A percentile compares a stretch with the other conserved stretches of the same genome.
phyloP scores from a whole-genome alignment of 2,888 invertebrate genomes.

The Conops quadrifasciatus region DNA sequence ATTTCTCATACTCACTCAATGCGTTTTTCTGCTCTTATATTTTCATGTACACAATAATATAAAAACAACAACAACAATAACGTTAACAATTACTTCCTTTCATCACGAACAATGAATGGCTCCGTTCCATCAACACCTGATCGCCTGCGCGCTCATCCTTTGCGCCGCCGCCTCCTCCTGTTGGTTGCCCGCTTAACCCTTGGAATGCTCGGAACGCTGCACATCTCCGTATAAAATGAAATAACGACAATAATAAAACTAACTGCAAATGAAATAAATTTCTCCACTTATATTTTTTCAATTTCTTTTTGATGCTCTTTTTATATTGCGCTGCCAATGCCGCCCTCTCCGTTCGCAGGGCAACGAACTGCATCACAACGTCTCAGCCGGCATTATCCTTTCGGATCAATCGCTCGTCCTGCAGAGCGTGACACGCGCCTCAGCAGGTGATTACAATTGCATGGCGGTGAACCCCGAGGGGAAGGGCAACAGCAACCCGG shows the following conservation, averaged over 20 bases:
- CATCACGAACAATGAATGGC: neutral
- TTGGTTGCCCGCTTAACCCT: no score
- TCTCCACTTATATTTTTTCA: neutral
- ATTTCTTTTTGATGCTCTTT: neutral
- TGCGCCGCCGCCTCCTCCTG: no score
- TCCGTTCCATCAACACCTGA: neutral
- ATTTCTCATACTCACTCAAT: no score
- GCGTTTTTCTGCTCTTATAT: conserved; percentile 7
- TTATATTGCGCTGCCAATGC: neutral
- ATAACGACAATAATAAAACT: no score
- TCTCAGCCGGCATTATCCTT: conserved; percentile 81
- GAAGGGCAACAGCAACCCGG: conserved; percentile 78
- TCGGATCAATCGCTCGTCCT: conserved; percentile 88
- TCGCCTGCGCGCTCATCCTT: neutral
- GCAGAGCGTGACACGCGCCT: conserved; percentile 81
- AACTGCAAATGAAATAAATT: neutral
- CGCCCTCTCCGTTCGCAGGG: conserved; percentile 68
- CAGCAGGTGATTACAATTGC: conserved; percentile 89
- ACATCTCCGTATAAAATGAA: no score
- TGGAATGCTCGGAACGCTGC: no score
- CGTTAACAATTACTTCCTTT: neutral
- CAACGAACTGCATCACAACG: conserved; percentile 83
- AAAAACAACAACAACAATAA: neutral
- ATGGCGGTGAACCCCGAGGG: conserved; percentile 87
- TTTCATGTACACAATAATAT: conserved; percentile 2